Evolutionary conservation across 30 jellyfish, hydroid and myxozoan genomes (phyloP).

Genomic region (Cassiopea xamachana): DNA sequence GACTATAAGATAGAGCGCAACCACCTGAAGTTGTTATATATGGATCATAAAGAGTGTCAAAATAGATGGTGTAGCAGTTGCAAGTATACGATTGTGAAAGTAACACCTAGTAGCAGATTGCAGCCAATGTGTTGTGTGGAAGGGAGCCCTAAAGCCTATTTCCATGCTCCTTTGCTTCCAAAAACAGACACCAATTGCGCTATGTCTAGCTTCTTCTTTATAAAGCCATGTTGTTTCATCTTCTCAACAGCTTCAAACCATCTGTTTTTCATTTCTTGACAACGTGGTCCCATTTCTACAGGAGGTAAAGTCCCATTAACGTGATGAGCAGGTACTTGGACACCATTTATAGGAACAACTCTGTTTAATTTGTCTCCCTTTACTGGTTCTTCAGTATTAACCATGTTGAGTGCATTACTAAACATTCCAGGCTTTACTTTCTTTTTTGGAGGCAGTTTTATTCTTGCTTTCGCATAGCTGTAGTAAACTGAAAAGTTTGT

Average conservation of each 20-base stretch:
- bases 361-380: slow-evolving; percentile 47
- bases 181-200: slow-evolving; percentile 83
- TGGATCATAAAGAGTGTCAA: too few relatives aligned
- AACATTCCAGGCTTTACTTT: slow-evolving; percentile 79
- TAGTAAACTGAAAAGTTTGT: slow-evolving; percentile 90
- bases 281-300: slow-evolving; percentile 39
- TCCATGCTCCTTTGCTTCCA: slow-evolving; percentile 91
- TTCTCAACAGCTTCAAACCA: slow-evolving; percentile 74
- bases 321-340: slow-evolving; percentile 68
- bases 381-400: slow-evolving; percentile 53
- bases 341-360: slow-evolving; percentile 66
- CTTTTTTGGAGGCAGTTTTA: slow-evolving; percentile 92
- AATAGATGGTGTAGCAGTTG: too few relatives aligned
- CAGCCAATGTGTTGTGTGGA: too few relatives aligned
- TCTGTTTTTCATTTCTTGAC: slow-evolving; percentile 12
- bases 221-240: slow-evolving; percentile 70
- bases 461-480: slow-evolving; percentile 92
- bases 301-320: slow-evolving; percentile 59
- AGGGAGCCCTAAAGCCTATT: neutral
- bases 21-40: too few relatives aligned
- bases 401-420: slow-evolving; percentile 69
- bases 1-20: too few relatives aligned
- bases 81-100: too few relatives aligned
- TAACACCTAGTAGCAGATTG: too few relatives aligned
- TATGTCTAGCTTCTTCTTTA: slow-evolving; percentile 64